Percentiles rank a stretch among this genome's conserved stretches.
phyloP scores from a whole-genome alignment of 2,113 vertebrate species.

The Hiodon alosoides region DNA sequence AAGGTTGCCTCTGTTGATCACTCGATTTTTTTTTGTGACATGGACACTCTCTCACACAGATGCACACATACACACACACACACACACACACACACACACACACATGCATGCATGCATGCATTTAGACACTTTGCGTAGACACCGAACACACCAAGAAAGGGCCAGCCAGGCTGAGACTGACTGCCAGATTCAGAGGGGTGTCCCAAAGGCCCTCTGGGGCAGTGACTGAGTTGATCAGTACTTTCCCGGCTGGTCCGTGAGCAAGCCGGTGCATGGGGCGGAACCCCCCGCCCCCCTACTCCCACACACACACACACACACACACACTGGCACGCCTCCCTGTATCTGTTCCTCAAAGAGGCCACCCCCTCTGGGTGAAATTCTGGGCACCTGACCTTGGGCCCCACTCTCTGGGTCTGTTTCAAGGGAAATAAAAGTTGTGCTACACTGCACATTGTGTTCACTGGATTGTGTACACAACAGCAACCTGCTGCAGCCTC shows the following conservation, averaged over 20 bases:
- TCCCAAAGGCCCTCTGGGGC: constrained; percentile 67
- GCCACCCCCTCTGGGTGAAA: constrained; percentile 25
- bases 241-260: constrained; percentile 21
- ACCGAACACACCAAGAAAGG: constrained; percentile 23
- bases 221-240: constrained; percentile 52
- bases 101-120: constrained; percentile 11
- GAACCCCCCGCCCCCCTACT: too few species aligned
- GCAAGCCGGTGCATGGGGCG: too few species aligned
- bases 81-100: constrained; percentile 26
- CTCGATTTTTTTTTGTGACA: not conserved
- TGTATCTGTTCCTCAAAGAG: constrained; percentile 39
- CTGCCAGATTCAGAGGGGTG: constrained; percentile 58
- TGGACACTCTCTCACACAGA: constrained; percentile 28
- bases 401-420: constrained; percentile 26
- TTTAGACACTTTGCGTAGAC: not conserved
- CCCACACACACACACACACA: too few species aligned
- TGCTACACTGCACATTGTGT: constrained; percentile 28
- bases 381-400: constrained; percentile 41
- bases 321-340: constrained; percentile 38
- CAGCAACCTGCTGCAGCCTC: not conserved
- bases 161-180: constrained; percentile 52
- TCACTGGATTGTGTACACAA: constrained; percentile 25
- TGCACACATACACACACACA: constrained; percentile 4
- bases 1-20: not conserved
- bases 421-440: constrained; percentile 35